Evolutionary conservation across 2,797 vertebrate species (phyloP).

Genomic region (Megalops cyprinoides): DNA sequence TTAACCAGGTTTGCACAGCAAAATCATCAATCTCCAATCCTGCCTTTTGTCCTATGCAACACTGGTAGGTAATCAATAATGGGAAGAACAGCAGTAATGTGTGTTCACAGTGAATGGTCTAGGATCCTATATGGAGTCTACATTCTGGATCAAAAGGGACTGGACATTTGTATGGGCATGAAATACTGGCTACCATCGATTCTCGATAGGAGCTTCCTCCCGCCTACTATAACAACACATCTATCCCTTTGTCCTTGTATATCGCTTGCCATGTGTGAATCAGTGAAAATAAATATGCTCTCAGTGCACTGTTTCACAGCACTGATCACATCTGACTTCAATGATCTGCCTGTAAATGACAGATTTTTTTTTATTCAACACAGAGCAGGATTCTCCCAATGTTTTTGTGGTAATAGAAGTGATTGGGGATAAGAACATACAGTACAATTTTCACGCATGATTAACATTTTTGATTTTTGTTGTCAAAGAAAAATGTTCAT

Average conservation of each 20-base stretch:
- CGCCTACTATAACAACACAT: not conserved
- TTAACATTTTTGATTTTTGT: too few relatives aligned
- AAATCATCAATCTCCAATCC: too few relatives aligned
- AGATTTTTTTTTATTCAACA: not conserved
- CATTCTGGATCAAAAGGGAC: not conserved
- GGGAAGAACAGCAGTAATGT: too few relatives aligned
- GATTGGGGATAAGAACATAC: too few relatives aligned
- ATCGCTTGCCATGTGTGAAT: not conserved
- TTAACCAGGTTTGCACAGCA: constrained; percentile 1
- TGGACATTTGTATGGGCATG: not conserved
- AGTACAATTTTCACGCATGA: too few relatives aligned
- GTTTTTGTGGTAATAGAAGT: too few relatives aligned
- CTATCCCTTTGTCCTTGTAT: not conserved
- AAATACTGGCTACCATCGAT: not conserved
- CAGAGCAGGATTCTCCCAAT: not conserved
- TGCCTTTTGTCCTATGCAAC: too few relatives aligned
- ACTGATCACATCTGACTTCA: not conserved
- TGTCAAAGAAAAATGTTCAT: too few relatives aligned
- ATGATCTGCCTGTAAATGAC: not conserved
- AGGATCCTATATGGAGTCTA: not conserved
- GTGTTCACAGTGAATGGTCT: too few relatives aligned
- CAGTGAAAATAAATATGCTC: not conserved
- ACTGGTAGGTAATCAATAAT: too few relatives aligned
- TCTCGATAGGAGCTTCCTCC: not conserved
- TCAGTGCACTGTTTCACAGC: not conserved